Base-by-base conservation (phyloP, 2,113 vertebrate genomes). In the Spea multiplicata region DNA sequence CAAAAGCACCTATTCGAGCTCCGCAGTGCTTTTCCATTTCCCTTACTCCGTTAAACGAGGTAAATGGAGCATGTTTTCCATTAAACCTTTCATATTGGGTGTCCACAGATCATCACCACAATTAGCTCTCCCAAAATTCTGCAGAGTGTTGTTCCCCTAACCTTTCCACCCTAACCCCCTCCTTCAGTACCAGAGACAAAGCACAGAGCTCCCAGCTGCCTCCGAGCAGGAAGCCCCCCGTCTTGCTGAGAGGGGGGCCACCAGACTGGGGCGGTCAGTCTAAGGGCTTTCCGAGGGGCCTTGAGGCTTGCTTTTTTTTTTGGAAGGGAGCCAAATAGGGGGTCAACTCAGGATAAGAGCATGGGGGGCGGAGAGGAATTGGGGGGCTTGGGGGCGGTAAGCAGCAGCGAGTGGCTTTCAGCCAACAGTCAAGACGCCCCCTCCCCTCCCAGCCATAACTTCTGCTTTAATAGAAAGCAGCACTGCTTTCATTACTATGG, bases 381-480 rank as follows among this genome's bases (percentile, higher is more conserved):
- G 70, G 77, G 77, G 77, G 77, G 70, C 2, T 53, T 66, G 75
- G 75, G 75, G 75, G 75, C 70, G 70, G 70, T 80, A 80, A 71
- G 77, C 62, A 73, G 73, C 70, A 80, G 70, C 70, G 77, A 80
- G 77, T 80, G 77, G 77, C 70, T 80, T 80, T 66, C 62, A 73
- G 70, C 77, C 77, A 80, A 67, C 48, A 80, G 70, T 73, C 70
- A 73, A 67, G 50, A 30, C 70, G 49, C 70, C 71, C 75, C 77
- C 77, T 73, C 77, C 77, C 77, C 70, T 80, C 72, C 77, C 10
- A 80, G 62, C 77, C 52, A 73, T 80, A 80, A 80, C 77, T 80
- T 80, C 69, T 80, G 30, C 77, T 80, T 80, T 80, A 80, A 80
- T 80, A 80, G 71, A 73, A 80, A 80, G 77, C 77, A 80, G 77